These are phyloP conservation scores for Balaeniceps rex DNA, from an alignment of 2,113 vertebrate species.

Conservation along the genomic window DNA sequence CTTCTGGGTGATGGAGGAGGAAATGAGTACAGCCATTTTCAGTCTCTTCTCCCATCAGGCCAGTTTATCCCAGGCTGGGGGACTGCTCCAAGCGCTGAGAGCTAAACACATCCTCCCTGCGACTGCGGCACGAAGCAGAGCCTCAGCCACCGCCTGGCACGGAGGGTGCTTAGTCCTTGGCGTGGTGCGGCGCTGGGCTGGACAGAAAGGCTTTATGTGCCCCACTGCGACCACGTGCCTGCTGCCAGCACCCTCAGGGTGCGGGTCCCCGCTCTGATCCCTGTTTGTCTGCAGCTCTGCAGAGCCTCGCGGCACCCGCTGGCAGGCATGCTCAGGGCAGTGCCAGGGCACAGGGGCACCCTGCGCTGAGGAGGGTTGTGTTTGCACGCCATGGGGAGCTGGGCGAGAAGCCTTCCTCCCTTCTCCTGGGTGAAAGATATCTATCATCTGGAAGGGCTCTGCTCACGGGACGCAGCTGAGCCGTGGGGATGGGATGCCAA, in stretches of 20 bases:
- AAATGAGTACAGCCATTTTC: neutral
- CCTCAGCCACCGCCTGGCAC: neutral
- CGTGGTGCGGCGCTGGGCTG: neutral
- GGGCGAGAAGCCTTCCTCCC: neutral
- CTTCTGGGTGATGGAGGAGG: neutral
- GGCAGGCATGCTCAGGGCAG: neutral
- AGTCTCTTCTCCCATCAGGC: neutral
- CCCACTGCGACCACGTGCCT: neutral
- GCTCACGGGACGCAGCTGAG: neutral
- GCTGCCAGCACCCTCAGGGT: neutral
- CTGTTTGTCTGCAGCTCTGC: neutral
- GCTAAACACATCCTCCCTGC: neutral
- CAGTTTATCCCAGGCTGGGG: neutral
- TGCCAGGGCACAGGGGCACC: neutral
- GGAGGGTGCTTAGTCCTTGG: neutral
- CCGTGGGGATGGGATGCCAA: neutral
- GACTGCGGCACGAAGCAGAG: rapidly evolving
- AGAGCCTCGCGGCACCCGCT: neutral
- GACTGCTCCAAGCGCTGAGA: neutral
- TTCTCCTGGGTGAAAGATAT: neutral
- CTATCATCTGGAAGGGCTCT: neutral
- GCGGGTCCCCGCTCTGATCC: neutral
- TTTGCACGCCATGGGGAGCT: neutral
- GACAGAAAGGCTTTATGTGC: neutral
- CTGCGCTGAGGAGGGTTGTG: neutral